These are phyloP conservation scores for Macrocentrus cingulum DNA, from an alignment of 1,140 invertebrate species.

Conservation along the genomic window DNA sequence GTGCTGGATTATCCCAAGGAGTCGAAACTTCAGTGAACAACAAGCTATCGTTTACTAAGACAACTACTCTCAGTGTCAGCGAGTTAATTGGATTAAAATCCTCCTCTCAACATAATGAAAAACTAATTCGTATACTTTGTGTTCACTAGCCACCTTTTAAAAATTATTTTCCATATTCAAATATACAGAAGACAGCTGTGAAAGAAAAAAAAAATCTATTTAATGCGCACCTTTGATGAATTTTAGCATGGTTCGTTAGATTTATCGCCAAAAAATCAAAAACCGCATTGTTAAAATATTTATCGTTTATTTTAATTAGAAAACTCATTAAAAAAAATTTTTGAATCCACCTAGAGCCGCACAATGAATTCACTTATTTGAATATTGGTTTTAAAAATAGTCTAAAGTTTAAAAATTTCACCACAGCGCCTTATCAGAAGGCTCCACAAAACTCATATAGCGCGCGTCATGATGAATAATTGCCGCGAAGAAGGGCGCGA, in stretches of 20 bases:
- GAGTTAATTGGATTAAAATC: conserved; percentile 11
- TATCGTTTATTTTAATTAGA: too few species aligned
- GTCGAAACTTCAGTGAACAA: conserved; percentile 7
- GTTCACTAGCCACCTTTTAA: background rate
- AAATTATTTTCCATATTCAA: too few species aligned
- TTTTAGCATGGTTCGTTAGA: too few species aligned
- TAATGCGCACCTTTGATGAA: too few species aligned
- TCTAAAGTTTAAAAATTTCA: too few species aligned
- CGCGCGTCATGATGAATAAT: conserved; percentile 50
- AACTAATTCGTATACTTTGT: background rate
- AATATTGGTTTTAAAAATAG: too few species aligned
- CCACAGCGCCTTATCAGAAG: conserved; percentile 25
- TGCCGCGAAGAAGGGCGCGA: conserved; percentile 45
- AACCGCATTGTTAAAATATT: too few species aligned
- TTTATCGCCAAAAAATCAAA: too few species aligned
- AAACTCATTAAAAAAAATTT: too few species aligned
- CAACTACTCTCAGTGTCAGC: conserved; percentile 4
- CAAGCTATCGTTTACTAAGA: conserved; percentile 8
- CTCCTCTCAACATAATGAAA: background rate
- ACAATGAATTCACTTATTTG: too few species aligned
- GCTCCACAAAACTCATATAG: conserved; percentile 8
- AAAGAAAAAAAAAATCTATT: conserved; percentile 42
- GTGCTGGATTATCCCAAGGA: conserved; percentile 9
- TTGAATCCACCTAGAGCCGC: too few species aligned
- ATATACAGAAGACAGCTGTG: background rate